A percentile compares a stretch with the other conserved stretches of the same genome.
Conservation (phyloP, 2,888 invertebrate species). For the Ophraella communa region DNA sequence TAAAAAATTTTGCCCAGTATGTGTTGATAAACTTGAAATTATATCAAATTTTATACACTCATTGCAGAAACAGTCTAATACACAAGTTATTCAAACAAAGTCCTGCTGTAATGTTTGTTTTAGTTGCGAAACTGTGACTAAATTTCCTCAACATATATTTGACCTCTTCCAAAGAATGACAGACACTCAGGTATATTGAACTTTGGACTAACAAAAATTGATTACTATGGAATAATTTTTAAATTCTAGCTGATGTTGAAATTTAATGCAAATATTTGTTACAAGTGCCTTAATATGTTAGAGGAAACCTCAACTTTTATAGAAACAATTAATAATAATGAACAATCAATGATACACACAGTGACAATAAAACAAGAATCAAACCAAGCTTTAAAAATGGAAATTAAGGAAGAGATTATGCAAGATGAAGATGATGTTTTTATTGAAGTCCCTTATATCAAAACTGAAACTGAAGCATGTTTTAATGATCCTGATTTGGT, state of each 20-base stretch:
- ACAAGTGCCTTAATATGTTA: conserved; percentile 15
- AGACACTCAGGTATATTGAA: not conserved
- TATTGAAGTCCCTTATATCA: conserved; percentile 12
- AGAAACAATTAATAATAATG: not conserved
- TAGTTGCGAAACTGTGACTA: not conserved
- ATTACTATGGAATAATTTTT: not conserved
- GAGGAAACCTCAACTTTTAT: conserved; percentile 5
- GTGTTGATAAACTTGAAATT: not conserved
- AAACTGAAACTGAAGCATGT: conserved; percentile 5
- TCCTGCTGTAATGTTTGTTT: not conserved
- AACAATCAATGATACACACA: not conserved
- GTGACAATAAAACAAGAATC: not conserved
- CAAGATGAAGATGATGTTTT: conserved; percentile 15
- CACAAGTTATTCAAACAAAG: not conserved
- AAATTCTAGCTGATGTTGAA: not conserved
- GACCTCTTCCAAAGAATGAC: not conserved
- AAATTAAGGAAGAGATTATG: not conserved
- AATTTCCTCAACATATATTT: conserved; percentile 3
- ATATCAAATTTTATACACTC: not conserved
- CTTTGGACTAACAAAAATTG: not conserved
- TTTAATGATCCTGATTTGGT: not conserved
- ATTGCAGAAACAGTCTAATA: not conserved
- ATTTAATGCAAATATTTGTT: not conserved
- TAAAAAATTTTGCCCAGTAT: not conserved
- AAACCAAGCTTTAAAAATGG: not conserved